These are phyloP conservation scores for Gymnosoma rotundatum DNA, from an alignment of 2,888 invertebrate species.

Conservation along the genomic window DNA sequence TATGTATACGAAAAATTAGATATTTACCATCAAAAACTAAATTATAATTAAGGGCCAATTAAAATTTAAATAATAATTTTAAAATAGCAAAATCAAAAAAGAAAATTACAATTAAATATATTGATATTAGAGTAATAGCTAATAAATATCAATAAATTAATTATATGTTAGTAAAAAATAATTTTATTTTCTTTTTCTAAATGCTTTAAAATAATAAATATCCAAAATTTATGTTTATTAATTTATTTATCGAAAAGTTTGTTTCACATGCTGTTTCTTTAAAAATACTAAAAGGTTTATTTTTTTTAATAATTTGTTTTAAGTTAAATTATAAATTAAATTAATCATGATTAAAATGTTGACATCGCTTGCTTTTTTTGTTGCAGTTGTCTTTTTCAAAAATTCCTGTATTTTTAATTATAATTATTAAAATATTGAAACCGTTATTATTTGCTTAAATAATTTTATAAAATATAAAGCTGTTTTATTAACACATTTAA, in stretches of 20 bases:
- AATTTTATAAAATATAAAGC: slow-evolving; percentile 41
- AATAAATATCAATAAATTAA: slow-evolving; percentile 19
- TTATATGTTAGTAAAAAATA: slow-evolving; percentile 67
- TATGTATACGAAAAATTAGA: slow-evolving; percentile 18
- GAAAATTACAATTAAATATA: background rate
- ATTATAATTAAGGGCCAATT: slow-evolving; percentile 24
- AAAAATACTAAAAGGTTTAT: background rate
- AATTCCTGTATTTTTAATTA: slow-evolving; percentile 71
- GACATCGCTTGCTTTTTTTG: slow-evolving; percentile 80
- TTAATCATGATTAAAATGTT: slow-evolving; percentile 79
- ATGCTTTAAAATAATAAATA: slow-evolving; percentile 30
- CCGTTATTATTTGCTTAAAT: slow-evolving; percentile 55
- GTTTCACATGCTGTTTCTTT: slow-evolving; percentile 37
- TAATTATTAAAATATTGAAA: slow-evolving; percentile 63
- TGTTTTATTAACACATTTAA: slow-evolving; percentile 51
- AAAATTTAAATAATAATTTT: background rate
- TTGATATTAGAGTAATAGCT: background rate
- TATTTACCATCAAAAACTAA: background rate
- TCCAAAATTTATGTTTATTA: background rate
- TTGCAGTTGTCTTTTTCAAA: slow-evolving; percentile 63
- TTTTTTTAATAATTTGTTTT: background rate
- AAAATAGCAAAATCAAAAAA: background rate
- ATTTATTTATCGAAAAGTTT: slow-evolving; percentile 12
- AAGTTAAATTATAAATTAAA: slow-evolving; percentile 13
- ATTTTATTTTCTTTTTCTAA: too few relatives aligned